These are phyloP conservation scores for Pilophorus perplexus DNA, from an alignment of 2,888 invertebrate genomes.

Conservation along the genomic window DNA sequence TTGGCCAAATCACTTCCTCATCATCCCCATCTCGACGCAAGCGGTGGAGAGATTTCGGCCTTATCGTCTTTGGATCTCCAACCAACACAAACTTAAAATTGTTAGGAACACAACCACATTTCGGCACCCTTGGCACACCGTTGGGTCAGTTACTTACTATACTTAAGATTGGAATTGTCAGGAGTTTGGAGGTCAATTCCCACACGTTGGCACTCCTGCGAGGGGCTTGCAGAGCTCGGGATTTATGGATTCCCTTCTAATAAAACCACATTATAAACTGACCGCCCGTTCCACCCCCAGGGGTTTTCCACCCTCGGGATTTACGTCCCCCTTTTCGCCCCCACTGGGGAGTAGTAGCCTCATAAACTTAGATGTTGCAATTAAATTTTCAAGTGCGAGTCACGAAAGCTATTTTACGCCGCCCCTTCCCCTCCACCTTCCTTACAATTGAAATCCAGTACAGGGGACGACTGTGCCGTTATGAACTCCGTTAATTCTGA, in stretches of 20 bases:
- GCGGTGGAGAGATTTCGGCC: too few relatives aligned
- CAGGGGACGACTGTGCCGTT: not conserved
- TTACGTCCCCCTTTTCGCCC: not conserved
- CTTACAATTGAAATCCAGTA: too few relatives aligned
- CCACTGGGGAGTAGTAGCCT: not conserved
- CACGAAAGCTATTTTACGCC: not conserved
- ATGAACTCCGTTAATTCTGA: not conserved
- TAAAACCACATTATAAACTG: constrained; percentile 36
- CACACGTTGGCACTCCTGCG: not conserved
- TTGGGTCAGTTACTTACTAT: too few relatives aligned
- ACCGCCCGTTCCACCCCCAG: constrained; percentile 10
- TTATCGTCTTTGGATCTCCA: too few relatives aligned
- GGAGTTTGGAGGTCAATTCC: too few relatives aligned
- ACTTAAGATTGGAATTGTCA: too few relatives aligned
- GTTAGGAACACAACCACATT: too few relatives aligned
- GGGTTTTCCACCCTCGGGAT: not conserved
- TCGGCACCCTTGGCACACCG: too few relatives aligned
- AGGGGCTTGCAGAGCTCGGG: not conserved
- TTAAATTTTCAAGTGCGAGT: constrained; percentile 18
- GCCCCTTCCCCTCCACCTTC: not conserved
- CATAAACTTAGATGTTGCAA: constrained; percentile 27
- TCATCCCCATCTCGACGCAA: too few relatives aligned
- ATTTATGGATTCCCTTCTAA: constrained; percentile 20
- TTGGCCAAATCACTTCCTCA: too few relatives aligned
- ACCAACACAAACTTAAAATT: too few relatives aligned